phyloP scores from a whole-genome alignment of 2,797 vertebrate species.

The Bradypus variegatus region DNA sequence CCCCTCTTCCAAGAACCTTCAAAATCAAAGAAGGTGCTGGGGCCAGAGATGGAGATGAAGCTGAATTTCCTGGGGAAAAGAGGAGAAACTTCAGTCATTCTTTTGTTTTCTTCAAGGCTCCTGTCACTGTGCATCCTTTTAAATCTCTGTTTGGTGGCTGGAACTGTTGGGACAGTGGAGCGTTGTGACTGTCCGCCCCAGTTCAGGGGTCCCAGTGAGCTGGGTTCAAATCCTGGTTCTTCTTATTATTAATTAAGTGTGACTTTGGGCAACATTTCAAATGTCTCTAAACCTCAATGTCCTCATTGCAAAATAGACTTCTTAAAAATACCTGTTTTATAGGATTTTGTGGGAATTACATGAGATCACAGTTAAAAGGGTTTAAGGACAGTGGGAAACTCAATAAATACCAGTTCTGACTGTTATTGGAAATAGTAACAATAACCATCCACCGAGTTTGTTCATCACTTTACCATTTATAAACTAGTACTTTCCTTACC shows the following conservation, averaged over 20 bases:
- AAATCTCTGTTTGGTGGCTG: neutral
- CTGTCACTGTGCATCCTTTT: neutral
- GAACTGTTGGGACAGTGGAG: neutral
- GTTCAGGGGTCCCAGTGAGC: neutral
- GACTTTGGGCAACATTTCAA: neutral
- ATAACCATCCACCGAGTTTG: neutral
- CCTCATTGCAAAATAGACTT: neutral
- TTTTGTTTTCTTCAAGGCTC: constrained; percentile 1
- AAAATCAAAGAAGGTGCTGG: constrained; percentile 47
- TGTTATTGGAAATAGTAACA: neutral
- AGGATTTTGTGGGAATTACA: neutral
- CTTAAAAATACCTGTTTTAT: neutral
- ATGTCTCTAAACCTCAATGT: constrained; percentile 30
- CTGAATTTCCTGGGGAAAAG: constrained; percentile 21
- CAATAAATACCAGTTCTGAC: too few relatives aligned
- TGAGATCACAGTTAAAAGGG: neutral
- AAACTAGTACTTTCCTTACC: neutral
- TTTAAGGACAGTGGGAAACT: neutral
- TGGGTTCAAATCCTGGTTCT: constrained; percentile 22
- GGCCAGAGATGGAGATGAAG: neutral
- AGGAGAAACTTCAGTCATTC: constrained; percentile 24
- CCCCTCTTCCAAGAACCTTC: neutral
- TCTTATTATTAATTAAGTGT: neutral
- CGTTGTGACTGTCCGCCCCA: accelerated
- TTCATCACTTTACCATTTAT: neutral